Base-by-base conservation (phyloP, 30 jellyfish, hydroid and myxozoan genomes). In the Aurelia sp. region DNA sequence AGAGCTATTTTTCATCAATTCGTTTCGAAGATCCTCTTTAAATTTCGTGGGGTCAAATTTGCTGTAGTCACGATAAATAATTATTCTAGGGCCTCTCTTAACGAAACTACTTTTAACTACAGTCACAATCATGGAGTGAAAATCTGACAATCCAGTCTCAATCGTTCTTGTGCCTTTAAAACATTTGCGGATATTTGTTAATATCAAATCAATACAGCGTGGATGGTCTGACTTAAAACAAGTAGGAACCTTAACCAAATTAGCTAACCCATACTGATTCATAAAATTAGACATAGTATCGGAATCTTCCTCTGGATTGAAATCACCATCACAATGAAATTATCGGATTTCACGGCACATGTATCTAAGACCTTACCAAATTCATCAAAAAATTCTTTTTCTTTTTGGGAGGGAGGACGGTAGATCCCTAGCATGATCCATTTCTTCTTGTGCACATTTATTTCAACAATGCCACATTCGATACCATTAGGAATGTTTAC, bases 241-340 rank as follows among this genome's bases (percentile, higher is more conserved):
- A 27, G 33, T 27, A 27, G 33, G 33, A 27, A 27, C 55, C 27
- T 74, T 57, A 74, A 74, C 74, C 27, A 74, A 51, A 62, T 53
- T 74, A 74, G 61, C 74, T 62, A 74, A 74, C 74, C 86, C 86
- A 23, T 74, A 52, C 86, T 41, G 40, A 74, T 74, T 74, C 86
- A 74, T 74, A 74, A 74, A 74, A 57, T 74, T 74, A 74, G 86
- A 74, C 17, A 74, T 21, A 11, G 16, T 74, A 74, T 74, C 74
- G 74, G 60, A 51, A 22, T 62, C 50, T 74, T 74, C 86, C 74
- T 74, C 74, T 52, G 74, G 0, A 74, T 19, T 74, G 86, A 74
- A 74, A 52, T 74, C 86, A 58, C 86, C 74, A 74, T 74, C 74
- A 74, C 74, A 52, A 74, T 57, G 22, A 74, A 74, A 57, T 74